Evolutionary conservation across 23 tunicate species (phyloP), one percentile per base, ranked within the genome.

Genomic region (Clavelina lepadiformis): DNA sequence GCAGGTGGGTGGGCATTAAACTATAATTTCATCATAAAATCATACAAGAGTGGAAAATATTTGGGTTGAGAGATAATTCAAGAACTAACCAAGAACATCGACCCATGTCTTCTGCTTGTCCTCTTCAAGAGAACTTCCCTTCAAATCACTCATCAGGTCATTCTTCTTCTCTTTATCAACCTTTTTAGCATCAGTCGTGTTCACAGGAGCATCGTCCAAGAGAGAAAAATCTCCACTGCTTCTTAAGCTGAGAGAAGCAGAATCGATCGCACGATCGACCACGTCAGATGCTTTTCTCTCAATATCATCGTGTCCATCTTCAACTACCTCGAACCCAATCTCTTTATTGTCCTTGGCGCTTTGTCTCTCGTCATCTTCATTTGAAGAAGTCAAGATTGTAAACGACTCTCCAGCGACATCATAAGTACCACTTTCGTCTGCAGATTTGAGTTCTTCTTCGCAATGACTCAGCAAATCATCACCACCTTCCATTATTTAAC

Each of bases 181-280:
- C n/a, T n/a, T n/a, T n/a, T n/a, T n/a, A n/a, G n/a, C n/a, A n/a
- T n/a, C n/a, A n/a, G n/a, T n/a, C n/a, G n/a, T n/a, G n/a, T n/a
- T n/a, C n/a, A n/a, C n/a, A n/a, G n/a, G n/a, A n/a, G 69, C 21
- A 26, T 66, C 57, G 36, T 66, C 15, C 29, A 66, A 27, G 19
- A 66, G 18, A 3, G 72, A 66, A 46, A 66, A 66, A 35, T 72
- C 78, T 2, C 67, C 67, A 41, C 67, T 62, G 31, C 61, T 62
- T 8, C 41, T 33, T 1, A 62, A 25, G 31, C 71, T 63, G 3
- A 61, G 23, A 1, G 80, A 74, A 0, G 80, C 71, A 2, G 80
- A 50, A 33, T 66, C 82, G 15, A 77, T 56, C 3, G 41, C 57
- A 29, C 56, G 47, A 25, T 36, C 49, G 3, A 77, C 74, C 38